Percentiles rank a stretch among this genome's conserved stretches.
Evolutionary conservation across 2,888 invertebrate genomes (phyloP).

Genomic region (Apoda limacodes): DNA sequence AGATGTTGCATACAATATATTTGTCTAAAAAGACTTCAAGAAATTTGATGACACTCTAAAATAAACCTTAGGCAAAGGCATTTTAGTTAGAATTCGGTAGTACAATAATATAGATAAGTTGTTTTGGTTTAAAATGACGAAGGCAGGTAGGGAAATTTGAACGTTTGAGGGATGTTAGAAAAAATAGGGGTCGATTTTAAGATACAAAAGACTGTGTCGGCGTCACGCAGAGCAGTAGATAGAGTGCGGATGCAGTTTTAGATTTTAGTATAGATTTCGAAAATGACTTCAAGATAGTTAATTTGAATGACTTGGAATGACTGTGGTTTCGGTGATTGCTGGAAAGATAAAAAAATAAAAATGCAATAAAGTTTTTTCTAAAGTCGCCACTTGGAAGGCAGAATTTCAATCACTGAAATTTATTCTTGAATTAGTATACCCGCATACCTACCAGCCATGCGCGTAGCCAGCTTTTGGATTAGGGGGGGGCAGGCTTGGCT

Average conservation of each 20-base stretch:
- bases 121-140: slow-evolving; percentile 22
- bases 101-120: not conserved
- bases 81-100: slow-evolving; percentile 15
- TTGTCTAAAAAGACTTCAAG: slow-evolving; percentile 27
- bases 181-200: slow-evolving; percentile 62
- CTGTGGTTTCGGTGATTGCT: slow-evolving; percentile 28
- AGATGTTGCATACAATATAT: slow-evolving; percentile 49
- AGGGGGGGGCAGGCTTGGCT: too few relatives aligned
- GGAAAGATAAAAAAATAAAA: slow-evolving; percentile 18
- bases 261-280: slow-evolving; percentile 53
- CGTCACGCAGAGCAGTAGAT: slow-evolving; percentile 62
- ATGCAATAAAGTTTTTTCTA: slow-evolving; percentile 5
- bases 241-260: slow-evolving; percentile 61
- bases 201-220: slow-evolving; percentile 61
- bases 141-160: slow-evolving; percentile 66
- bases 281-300: slow-evolving; percentile 49
- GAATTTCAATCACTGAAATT: too few relatives aligned
- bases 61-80: slow-evolving; percentile 12
- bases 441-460: too few relatives aligned
- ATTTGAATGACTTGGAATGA: slow-evolving; percentile 54
- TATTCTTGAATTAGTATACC: too few relatives aligned
- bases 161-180: slow-evolving; percentile 63
- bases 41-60: slow-evolving; percentile 16
- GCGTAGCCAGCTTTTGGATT: too few relatives aligned
- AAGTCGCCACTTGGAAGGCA: too few relatives aligned